phyloP scores from a whole-genome alignment of 2,113 vertebrate genomes.

The Halichoeres trimaculatus region DNA sequence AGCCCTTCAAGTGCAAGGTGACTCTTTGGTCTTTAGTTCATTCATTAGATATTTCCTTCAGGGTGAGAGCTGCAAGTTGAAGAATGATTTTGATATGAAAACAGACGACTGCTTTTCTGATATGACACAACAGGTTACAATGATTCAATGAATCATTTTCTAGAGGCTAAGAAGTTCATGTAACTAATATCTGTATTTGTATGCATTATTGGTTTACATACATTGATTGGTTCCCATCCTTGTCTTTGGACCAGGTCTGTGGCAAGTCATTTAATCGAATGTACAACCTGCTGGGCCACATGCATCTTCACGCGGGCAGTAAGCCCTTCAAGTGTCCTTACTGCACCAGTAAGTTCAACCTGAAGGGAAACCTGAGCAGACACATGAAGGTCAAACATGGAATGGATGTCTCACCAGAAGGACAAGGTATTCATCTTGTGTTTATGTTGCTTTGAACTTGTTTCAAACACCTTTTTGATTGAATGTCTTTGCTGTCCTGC shows the following conservation, averaged over 20 bases:
- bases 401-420: slow-evolving; percentile 93
- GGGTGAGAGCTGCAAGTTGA: too few relatives aligned
- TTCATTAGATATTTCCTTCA: too few relatives aligned
- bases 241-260: slow-evolving; percentile 87
- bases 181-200: background rate
- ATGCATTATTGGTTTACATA: background rate
- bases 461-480: slow-evolving; percentile 50
- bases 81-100: too few relatives aligned
- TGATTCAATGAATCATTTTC: too few relatives aligned
- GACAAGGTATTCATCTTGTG: slow-evolving; percentile 84
- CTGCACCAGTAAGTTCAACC: slow-evolving; percentile 99
- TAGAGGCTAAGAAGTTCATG: background rate
- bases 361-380: slow-evolving; percentile 98
- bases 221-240: background rate
- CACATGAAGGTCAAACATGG: slow-evolving; percentile 99
- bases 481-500: background rate
- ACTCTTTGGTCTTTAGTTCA: background rate
- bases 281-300: slow-evolving; percentile 99
- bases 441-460: background rate
- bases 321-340: slow-evolving; percentile 99
- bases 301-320: slow-evolving; percentile 98
- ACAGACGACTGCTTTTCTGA: too few relatives aligned
- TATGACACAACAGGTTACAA: background rate
- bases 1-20: slow-evolving; percentile 99
- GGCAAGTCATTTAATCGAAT: slow-evolving; percentile 99